phyloP scores from a whole-genome alignment of 2,113 vertebrate genomes.

The Catharus fuscescens region DNA sequence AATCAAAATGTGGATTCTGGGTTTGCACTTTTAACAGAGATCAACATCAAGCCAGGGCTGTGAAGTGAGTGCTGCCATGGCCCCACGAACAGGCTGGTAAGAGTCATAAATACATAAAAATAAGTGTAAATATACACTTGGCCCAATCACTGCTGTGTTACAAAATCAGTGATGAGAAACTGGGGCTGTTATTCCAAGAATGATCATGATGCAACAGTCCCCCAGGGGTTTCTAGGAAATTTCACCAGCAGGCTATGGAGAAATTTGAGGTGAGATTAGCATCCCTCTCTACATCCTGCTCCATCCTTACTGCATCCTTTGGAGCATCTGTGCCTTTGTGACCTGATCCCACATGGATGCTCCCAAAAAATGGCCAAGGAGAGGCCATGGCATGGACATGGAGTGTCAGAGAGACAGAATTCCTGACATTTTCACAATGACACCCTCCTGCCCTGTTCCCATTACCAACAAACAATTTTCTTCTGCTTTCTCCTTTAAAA shows the following conservation, averaged over 20 bases:
- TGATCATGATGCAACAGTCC: background rate
- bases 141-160: background rate
- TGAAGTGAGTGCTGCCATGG: accelerated
- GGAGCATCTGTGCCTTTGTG: background rate
- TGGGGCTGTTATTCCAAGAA: background rate
- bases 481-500: background rate
- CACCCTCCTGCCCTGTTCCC: background rate
- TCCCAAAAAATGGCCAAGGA: background rate
- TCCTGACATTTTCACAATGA: background rate
- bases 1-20: background rate
- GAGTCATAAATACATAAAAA: background rate
- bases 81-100: accelerated
- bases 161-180: background rate
- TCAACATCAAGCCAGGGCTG: background rate
- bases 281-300: background rate
- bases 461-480: background rate
- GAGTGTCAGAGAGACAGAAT: background rate
- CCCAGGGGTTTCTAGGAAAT: background rate
- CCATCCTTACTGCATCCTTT: background rate
- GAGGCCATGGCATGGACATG: background rate
- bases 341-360: background rate
- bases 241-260: background rate
- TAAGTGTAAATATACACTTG: background rate
- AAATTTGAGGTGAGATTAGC: background rate
- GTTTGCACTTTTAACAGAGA: background rate